Evolutionary conservation across 2,797 vertebrate species (phyloP), one percentile per base, ranked within the genome.

Genomic region (Macropus fuliginosus): DNA sequence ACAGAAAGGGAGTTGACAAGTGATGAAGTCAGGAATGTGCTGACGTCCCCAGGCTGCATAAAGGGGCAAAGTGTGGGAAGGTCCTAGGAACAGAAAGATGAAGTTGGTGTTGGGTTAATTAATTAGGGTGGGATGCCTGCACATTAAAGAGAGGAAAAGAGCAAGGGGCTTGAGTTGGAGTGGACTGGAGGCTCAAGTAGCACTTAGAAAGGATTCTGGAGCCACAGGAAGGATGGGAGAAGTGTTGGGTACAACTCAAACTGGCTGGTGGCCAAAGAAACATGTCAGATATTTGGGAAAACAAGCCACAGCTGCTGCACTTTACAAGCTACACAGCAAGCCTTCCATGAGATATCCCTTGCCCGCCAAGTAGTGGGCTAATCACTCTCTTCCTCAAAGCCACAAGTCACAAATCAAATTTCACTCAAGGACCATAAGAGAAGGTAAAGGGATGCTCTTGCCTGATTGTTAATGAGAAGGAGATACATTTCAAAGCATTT

Each of bases 21-120:
- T 96, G 98, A 98, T 98, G 98, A 98, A 98, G 97, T 98, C 93
- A 98, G 98, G 99, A 99, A 99, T 99, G 99, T 98, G 99, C 99
- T 99, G 99, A 99, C 97, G 98, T 98, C 97, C 97, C 98, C 96
- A 97, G 97, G 95, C 97, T 98, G 96, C 96, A 95, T 9, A 96
- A 98, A 98, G 96, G 95, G 98, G 98, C 98, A 97, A 96, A 98
- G 98, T 98, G 98, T 98, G 98, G 98, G 98, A 98, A 98, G 98
- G 98, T 98, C 98, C 98, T 95, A 98, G 95, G 93, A 98, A 96
- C 81, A 0, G 93, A 94, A 94, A 96, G 96, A 94, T 90, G 96
- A 98, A 98, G 98, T 57, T 98, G 98, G 98, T 95, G 96, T 96
- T 98, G 98, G 97, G 97, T 98, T 99, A 99, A 99, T 99, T 99